These are phyloP conservation scores for Calameuta idolon DNA, from an alignment of 2,888 invertebrate genomes.

Conservation along the genomic window DNA sequence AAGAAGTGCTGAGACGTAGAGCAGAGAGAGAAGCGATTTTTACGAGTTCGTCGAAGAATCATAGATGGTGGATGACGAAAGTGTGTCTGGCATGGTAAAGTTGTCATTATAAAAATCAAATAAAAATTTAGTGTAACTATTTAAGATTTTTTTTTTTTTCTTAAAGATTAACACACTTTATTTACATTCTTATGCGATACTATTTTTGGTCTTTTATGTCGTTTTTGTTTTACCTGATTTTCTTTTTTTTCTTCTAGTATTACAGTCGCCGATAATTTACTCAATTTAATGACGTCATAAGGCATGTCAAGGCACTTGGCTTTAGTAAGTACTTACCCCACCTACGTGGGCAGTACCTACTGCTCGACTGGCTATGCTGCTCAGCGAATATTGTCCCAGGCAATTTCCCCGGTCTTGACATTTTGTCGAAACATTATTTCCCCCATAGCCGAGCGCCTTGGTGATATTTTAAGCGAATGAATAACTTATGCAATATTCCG, in stretches of 20 bases:
- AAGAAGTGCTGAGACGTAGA: conserved; percentile 22
- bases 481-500: conserved; percentile 21
- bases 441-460: neutral
- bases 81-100: neutral
- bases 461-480: conserved; percentile 19
- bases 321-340: neutral
- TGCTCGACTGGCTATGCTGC: neutral
- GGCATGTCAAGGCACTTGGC: neutral
- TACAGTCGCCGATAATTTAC: neutral
- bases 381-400: conserved; percentile 17
- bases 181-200: neutral
- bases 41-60: neutral
- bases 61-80: neutral
- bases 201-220: neutral
- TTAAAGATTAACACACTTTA: neutral
- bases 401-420: conserved; percentile 8
- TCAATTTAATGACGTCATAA: neutral
- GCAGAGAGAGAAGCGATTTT: neutral
- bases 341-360: neutral
- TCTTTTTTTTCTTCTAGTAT: neutral
- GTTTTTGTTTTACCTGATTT: neutral
- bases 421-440: conserved; percentile 16
- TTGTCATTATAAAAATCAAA: neutral
- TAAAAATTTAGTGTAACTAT: neutral
- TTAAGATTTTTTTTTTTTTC: neutral